Evolutionary conservation across 2,797 vertebrate species (phyloP).

Genomic region (Karalla daura): DNA sequence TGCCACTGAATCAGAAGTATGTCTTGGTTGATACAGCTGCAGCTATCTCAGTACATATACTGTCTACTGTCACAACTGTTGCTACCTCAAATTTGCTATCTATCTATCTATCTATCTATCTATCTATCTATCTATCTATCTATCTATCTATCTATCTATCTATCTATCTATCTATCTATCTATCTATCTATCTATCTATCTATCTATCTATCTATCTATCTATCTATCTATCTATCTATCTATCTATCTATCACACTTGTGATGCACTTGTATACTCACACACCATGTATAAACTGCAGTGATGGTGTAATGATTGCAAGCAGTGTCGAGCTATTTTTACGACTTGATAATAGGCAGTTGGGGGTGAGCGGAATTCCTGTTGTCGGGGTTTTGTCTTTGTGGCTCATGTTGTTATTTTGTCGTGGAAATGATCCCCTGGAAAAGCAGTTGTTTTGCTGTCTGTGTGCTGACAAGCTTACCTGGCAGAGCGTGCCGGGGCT

Average conservation of each 20-base stretch:
- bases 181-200: no score
- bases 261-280: no score
- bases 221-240: no score
- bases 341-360: conserved; percentile 65
- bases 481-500: conserved; percentile 22
- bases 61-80: no score
- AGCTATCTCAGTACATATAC: no score
- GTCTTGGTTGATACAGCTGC: conserved; percentile 8
- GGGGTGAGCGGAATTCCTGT: conserved; percentile 50
- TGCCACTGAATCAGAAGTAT: not conserved
- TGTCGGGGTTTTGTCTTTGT: conserved; percentile 42
- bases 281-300: conserved; percentile 1
- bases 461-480: conserved; percentile 15
- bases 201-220: no score
- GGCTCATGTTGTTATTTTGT: conserved; percentile 35
- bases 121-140: no score
- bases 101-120: no score
- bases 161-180: no score
- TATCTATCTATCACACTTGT: no score
- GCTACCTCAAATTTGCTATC: no score
- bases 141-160: no score
- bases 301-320: conserved; percentile 36
- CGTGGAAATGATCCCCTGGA: conserved; percentile 29
- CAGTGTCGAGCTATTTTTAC: conserved; percentile 49
- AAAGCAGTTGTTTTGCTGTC: conserved; percentile 11